Evolutionary conservation across 2,888 invertebrate species (phyloP).

Genomic region (Apamea epomidion): DNA sequence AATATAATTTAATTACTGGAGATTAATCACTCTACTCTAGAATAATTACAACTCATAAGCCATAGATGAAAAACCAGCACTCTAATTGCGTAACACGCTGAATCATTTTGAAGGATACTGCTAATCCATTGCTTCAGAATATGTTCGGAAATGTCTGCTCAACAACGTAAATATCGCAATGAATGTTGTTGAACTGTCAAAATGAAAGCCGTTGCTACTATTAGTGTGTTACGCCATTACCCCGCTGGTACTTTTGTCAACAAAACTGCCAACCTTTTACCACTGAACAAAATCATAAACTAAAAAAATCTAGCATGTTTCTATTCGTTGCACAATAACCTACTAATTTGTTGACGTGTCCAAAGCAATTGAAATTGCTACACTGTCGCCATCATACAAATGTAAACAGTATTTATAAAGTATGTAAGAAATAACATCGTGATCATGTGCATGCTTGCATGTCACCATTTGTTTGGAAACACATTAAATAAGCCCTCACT

Average conservation of each 20-base stretch:
- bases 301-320: background rate
- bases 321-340: background rate
- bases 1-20: background rate
- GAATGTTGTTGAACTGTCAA: too few species aligned
- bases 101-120: too few species aligned
- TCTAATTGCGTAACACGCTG: too few species aligned
- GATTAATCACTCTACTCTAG: background rate
- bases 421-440: constrained; percentile 9
- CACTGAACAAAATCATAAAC: background rate
- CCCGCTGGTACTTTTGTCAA: background rate
- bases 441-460: constrained; percentile 18
- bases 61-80: too few species aligned
- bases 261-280: background rate
- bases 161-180: too few species aligned
- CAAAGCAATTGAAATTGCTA: constrained; percentile 28
- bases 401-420: constrained; percentile 13
- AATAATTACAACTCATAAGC: background rate
- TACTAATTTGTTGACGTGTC: constrained; percentile 31
- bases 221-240: too few species aligned
- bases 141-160: too few species aligned
- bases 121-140: too few species aligned
- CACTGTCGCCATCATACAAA: background rate
- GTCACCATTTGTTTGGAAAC: constrained; percentile 16
- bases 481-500: background rate
- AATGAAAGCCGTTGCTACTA: too few species aligned